Conservation (phyloP, 35 echinoderm and acorn worm species). For the Apostichopus japonicus region DNA sequence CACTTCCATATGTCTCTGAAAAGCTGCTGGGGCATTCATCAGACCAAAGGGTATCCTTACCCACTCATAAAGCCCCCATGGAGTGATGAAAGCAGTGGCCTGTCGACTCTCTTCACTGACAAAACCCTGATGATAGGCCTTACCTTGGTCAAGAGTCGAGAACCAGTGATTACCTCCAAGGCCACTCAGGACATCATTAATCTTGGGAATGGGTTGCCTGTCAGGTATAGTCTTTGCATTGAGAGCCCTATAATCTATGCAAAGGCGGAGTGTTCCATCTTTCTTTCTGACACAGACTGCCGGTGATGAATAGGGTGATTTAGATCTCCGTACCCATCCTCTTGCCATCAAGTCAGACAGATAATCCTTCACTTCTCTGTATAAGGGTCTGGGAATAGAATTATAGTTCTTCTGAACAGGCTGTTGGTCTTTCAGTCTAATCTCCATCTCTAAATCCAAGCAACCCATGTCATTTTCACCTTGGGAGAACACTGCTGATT, state of each 20-base stretch:
- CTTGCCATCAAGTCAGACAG: background rate
- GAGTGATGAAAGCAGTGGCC: slow-evolving; percentile 53
- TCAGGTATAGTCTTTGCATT: slow-evolving; percentile 55
- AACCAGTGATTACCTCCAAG: slow-evolving; percentile 46
- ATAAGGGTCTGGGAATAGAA: too few relatives aligned
- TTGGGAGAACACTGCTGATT: slow-evolving; percentile 10
- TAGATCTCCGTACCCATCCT: slow-evolving; percentile 21
- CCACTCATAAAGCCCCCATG: too few relatives aligned
- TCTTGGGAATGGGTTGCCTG: slow-evolving; percentile 57
- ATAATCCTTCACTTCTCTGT: too few relatives aligned
- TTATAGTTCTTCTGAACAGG: too few relatives aligned
- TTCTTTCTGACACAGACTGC: slow-evolving; percentile 52
- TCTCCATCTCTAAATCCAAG: background rate
- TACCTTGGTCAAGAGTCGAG: slow-evolving; percentile 55
- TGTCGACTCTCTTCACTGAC: slow-evolving; percentile 33
- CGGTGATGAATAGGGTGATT: slow-evolving; percentile 42
- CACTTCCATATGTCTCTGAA: slow-evolving; percentile 48
- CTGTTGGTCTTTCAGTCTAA: too few relatives aligned
- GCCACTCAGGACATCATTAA: slow-evolving; percentile 46
- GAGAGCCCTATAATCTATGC: too few relatives aligned
- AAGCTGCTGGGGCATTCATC: slow-evolving; percentile 36
- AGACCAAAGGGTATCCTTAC: slow-evolving; percentile 50
- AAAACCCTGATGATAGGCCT: slow-evolving; percentile 65
- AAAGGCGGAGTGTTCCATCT: slow-evolving; percentile 35
- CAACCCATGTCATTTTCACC: slow-evolving; percentile 10